Conservation (phyloP, 2,797 vertebrate genomes). For the Hemitrygon akajei region DNA sequence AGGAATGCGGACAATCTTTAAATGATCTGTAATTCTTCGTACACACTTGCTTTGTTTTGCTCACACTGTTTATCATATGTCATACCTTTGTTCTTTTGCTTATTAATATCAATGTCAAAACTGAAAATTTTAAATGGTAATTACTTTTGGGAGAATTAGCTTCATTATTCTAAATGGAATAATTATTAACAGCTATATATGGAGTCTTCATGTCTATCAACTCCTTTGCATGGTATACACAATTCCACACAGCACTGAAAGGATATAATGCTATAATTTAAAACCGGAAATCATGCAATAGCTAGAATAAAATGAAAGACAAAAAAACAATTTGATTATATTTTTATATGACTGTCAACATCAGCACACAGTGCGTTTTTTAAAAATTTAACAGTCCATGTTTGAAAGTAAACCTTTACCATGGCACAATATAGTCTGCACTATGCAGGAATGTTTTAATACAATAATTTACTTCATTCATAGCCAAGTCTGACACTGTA, state of each 20-base stretch:
- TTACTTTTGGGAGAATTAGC: background rate
- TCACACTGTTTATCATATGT: background rate
- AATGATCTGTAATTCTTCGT: background rate
- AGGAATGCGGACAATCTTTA: background rate
- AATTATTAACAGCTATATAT: background rate
- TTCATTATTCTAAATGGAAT: background rate
- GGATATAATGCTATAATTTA: background rate
- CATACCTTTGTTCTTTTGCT: background rate
- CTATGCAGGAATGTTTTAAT: constrained; percentile 10
- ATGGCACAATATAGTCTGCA: constrained; percentile 27
- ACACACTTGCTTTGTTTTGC: background rate
- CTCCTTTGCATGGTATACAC: background rate
- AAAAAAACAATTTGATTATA: constrained; percentile 3
- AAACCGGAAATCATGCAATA: background rate
- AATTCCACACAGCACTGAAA: background rate
- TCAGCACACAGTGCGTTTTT: background rate
- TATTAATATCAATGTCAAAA: background rate
- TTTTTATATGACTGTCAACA: background rate
- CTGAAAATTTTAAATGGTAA: background rate
- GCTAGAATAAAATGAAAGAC: background rate
- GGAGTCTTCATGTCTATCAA: background rate
- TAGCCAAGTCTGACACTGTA: background rate
- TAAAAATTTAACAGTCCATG: constrained; percentile 8
- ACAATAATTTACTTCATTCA: background rate
- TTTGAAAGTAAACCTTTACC: constrained; percentile 30